phyloP scores from a whole-genome alignment of 2,888 invertebrate species.

The Zootermopsis nevadensis region DNA sequence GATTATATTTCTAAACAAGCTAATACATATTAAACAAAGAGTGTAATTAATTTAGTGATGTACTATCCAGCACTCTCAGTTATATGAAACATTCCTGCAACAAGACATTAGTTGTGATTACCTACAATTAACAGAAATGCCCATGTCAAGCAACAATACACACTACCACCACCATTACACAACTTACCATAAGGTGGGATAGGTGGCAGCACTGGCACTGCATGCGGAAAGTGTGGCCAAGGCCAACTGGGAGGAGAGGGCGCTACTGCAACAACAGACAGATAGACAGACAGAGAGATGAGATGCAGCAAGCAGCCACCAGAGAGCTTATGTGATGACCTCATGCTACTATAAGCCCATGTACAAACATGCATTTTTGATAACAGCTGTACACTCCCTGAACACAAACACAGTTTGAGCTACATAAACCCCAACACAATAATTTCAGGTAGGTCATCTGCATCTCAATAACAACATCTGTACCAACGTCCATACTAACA shows the following conservation, averaged over 20 bases:
- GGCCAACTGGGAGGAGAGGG: slow-evolving; percentile 47
- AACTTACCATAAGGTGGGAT: slow-evolving; percentile 61
- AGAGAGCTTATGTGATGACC: neutral
- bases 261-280: slow-evolving; percentile 50
- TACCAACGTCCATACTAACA: too few species aligned
- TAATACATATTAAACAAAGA: too few species aligned
- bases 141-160: too few species aligned
- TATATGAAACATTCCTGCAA: neutral
- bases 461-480: too few species aligned
- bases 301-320: slow-evolving; percentile 16
- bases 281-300: slow-evolving; percentile 40
- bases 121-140: too few species aligned
- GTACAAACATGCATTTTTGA: neutral
- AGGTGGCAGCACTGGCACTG: slow-evolving; percentile 73
- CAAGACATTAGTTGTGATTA: neutral
- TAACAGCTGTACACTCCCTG: neutral
- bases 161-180: slow-evolving; percentile 22
- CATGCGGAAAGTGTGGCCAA: slow-evolving; percentile 56
- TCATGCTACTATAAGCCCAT: neutral
- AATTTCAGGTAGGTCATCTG: too few species aligned
- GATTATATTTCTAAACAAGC: too few species aligned
- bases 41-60: too few species aligned
- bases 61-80: neutral
- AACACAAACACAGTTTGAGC: slow-evolving; percentile 3
- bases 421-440: neutral